Conservation (phyloP, 2,113 vertebrate genomes). For the Aix galericulata region DNA sequence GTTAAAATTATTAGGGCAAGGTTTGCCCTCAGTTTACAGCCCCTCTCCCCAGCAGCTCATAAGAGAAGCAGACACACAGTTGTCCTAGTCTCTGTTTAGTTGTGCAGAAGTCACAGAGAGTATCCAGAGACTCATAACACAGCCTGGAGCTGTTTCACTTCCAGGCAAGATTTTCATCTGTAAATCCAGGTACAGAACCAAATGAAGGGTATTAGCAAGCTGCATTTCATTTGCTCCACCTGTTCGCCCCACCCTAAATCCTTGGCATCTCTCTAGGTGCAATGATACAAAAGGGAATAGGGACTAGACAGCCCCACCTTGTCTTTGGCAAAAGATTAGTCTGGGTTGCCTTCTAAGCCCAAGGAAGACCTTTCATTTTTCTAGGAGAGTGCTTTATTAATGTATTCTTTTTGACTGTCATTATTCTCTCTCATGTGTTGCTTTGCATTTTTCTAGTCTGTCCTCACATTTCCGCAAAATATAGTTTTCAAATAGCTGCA, state of each 20-base stretch:
- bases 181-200: background rate
- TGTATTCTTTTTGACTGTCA: background rate
- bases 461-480: constrained; percentile 1
- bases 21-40: constrained; percentile 42
- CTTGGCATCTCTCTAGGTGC: background rate
- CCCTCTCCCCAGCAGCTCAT: background rate
- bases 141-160: background rate
- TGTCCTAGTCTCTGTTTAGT: background rate
- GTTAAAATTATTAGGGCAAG: constrained; percentile 50
- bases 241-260: background rate
- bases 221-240: background rate
- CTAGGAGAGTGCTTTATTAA: background rate
- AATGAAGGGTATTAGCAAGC: background rate
- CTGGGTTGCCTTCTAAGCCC: background rate
- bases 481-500: constrained; percentile 31
- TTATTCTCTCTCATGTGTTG: background rate
- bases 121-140: background rate
- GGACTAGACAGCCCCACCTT: background rate
- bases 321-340: background rate
- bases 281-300: background rate
- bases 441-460: background rate
- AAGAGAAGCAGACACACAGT: background rate
- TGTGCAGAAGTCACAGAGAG: background rate
- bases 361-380: background rate
- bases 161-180: background rate